phyloP scores from a whole-genome alignment of 2,113 vertebrate species.

The Megaceryle torquata region DNA sequence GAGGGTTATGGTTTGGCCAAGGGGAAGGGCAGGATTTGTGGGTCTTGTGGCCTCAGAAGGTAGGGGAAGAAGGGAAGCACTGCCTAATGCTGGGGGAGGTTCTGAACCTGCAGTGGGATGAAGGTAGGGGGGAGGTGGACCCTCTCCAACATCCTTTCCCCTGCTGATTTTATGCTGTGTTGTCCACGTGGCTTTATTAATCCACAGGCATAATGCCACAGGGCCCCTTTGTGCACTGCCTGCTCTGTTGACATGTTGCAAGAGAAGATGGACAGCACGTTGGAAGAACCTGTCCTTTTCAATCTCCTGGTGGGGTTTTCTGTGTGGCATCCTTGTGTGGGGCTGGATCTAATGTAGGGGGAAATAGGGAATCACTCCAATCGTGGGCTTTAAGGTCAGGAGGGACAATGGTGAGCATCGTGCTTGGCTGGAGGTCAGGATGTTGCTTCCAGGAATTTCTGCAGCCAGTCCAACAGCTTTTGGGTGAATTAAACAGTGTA shows the following conservation, averaged over 20 bases:
- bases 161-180: background rate
- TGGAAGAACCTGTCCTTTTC: background rate
- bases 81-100: background rate
- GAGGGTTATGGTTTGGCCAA: background rate
- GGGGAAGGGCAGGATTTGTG: background rate
- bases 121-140: background rate
- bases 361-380: background rate
- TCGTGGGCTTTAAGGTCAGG: background rate
- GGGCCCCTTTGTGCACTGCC: background rate
- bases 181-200: background rate
- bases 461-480: background rate
- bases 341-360: background rate
- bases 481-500: background rate
- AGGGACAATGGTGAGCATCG: rapidly evolving
- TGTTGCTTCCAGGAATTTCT: background rate
- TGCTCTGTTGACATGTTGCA: background rate
- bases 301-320: background rate
- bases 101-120: background rate
- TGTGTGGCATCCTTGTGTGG: background rate
- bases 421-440: background rate
- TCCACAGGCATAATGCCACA: rapidly evolving
- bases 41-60: rapidly evolving
- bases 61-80: background rate
- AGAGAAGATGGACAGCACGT: background rate
- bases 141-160: background rate